Percentiles rank a stretch among this genome's conserved stretches.
Conservation (phyloP, 2,113 vertebrate genomes). For the Pongo pygmaeus region DNA sequence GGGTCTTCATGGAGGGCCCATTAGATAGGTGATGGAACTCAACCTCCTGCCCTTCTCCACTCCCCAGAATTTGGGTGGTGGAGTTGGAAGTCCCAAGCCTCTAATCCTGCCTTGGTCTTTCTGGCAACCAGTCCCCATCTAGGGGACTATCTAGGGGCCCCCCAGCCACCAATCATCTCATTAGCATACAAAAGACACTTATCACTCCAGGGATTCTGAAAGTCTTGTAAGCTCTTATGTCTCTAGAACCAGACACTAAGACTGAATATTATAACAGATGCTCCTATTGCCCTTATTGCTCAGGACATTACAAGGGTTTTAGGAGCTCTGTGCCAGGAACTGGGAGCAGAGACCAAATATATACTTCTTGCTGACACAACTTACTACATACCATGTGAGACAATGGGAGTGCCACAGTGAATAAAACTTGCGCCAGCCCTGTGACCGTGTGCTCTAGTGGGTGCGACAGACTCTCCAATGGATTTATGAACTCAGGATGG, state of each 20-base stretch:
- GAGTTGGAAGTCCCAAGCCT: not conserved
- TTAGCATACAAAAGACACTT: not conserved
- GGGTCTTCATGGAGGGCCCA: not conserved
- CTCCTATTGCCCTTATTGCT: no score
- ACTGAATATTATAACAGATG: not conserved
- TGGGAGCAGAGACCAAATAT: not conserved
- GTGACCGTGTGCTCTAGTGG: rapidly evolving
- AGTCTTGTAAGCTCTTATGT: not conserved
- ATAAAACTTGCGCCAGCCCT: no score
- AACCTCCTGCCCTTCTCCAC: no score
- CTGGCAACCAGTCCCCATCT: not conserved
- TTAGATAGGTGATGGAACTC: not conserved
- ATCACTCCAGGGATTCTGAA: not conserved
- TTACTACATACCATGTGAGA: not conserved
- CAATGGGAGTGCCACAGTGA: not conserved
- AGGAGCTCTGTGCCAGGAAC: not conserved
- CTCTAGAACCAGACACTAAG: not conserved
- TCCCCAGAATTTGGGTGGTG: not conserved
- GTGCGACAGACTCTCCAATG: not conserved
- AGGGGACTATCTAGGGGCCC: not conserved
- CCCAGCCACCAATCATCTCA: no score
- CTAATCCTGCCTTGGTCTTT: not conserved
- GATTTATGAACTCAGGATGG: not conserved
- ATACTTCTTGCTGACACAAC: not conserved
- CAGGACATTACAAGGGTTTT: not conserved